These are phyloP conservation scores for Calonectris borealis DNA, from an alignment of 2,113 vertebrate genomes.

Conservation along the genomic window DNA sequence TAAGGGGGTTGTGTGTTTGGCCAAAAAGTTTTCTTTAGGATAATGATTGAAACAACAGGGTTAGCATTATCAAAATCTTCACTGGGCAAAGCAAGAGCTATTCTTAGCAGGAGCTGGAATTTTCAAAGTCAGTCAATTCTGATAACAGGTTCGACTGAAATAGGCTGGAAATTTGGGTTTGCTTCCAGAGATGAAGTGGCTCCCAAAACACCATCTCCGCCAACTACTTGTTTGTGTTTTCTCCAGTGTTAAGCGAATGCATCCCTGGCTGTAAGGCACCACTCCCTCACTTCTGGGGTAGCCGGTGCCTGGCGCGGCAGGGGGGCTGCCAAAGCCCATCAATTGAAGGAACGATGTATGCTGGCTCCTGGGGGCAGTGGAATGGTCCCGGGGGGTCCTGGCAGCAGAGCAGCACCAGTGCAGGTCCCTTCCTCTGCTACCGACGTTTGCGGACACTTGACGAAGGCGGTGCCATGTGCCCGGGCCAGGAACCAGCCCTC, in stretches of 20 bases:
- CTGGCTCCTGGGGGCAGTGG: background rate
- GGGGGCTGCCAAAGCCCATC: rapidly evolving
- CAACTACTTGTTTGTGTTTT: background rate
- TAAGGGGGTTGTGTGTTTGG: background rate
- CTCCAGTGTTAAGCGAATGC: rapidly evolving
- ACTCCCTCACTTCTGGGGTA: too few relatives aligned
- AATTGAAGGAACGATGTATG: rapidly evolving
- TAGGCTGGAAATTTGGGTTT: background rate
- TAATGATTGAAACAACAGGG: background rate
- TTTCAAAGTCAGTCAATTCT: background rate
- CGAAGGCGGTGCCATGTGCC: rapidly evolving
- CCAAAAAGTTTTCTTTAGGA: background rate
- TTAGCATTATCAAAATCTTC: background rate
- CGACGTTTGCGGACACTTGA: rapidly evolving
- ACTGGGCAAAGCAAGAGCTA: background rate
- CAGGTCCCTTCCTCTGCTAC: background rate
- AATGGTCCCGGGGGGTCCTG: rapidly evolving
- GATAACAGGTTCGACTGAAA: background rate
- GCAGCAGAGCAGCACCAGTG: background rate
- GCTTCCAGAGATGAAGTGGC: background rate
- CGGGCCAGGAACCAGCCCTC: background rate
- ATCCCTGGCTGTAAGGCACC: background rate
- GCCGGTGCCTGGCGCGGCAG: rapidly evolving
- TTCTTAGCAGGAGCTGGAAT: rapidly evolving
- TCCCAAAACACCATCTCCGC: background rate